Evolutionary conservation across 2,113 vertebrate genomes (phyloP).

Genomic region (Aptenodytes patagonicus): DNA sequence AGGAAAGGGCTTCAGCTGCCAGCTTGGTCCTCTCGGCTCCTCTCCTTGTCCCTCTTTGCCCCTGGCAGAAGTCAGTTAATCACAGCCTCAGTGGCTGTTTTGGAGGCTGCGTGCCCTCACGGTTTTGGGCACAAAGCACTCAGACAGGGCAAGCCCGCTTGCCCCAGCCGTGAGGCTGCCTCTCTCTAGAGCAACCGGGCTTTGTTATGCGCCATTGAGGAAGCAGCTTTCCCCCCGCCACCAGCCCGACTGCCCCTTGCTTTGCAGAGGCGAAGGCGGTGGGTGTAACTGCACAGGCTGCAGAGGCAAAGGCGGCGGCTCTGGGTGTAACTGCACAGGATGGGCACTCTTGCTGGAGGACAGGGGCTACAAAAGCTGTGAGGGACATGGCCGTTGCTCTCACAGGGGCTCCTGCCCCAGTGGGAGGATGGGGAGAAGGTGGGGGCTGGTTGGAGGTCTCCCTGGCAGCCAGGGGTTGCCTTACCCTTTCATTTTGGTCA

Average conservation of each 20-base stretch:
- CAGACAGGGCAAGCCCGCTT: accelerated
- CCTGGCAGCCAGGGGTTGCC: not conserved
- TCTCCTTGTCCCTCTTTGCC: not conserved
- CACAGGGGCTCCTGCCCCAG: not conserved
- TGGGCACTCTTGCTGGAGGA: not conserved
- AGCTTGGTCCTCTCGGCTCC: not conserved
- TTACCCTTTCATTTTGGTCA: not conserved
- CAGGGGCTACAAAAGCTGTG: not conserved
- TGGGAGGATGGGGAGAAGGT: not conserved
- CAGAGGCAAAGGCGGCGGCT: not conserved
- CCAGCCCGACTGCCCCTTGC: accelerated
- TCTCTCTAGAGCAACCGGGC: not conserved
- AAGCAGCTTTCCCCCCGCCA: not conserved
- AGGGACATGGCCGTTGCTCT: accelerated
- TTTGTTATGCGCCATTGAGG: not conserved
- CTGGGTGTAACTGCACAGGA: not conserved
- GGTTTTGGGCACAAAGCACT: not conserved
- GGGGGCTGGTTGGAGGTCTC: not conserved
- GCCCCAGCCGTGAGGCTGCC: not conserved
- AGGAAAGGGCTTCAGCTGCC: not conserved
- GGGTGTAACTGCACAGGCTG: not conserved
- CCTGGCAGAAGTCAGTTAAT: not conserved
- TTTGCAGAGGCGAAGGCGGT: not conserved
- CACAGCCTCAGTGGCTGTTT: not conserved
- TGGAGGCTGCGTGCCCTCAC: accelerated